These are phyloP conservation scores for Nemurella pictetii DNA, from an alignment of 2,888 invertebrate species.

Conservation along the genomic window DNA sequence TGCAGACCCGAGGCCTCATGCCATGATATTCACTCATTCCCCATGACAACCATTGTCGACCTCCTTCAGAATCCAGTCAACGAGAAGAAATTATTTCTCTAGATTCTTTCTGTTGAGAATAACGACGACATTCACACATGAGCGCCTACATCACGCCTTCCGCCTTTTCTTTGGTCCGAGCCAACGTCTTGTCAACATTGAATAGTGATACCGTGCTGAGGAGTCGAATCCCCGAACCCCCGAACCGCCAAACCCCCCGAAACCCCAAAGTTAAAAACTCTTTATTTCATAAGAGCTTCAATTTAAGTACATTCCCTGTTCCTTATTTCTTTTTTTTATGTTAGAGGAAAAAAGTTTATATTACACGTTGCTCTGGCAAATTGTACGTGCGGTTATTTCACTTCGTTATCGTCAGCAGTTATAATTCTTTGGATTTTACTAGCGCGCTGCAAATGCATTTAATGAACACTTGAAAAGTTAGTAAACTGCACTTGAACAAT, in stretches of 20 bases:
- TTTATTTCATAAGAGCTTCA: too few relatives aligned
- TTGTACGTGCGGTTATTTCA: too few relatives aligned
- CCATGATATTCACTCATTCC: conserved; percentile 1
- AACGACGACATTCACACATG: conserved; percentile 12
- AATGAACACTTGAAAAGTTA: too few relatives aligned
- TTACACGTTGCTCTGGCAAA: too few relatives aligned
- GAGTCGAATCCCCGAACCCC: neutral
- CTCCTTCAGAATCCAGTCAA: neutral
- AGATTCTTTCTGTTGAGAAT: neutral
- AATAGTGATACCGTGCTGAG: neutral
- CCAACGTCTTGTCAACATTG: neutral
- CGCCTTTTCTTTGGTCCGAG: neutral
- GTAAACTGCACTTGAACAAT: too few relatives aligned
- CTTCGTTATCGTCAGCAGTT: too few relatives aligned
- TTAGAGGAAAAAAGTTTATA: too few relatives aligned
- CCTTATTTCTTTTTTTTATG: too few relatives aligned
- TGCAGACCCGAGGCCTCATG: neutral
- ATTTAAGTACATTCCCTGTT: too few relatives aligned
- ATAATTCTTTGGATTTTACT: too few relatives aligned
- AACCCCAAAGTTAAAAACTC: too few relatives aligned
- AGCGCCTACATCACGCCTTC: neutral
- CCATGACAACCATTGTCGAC: neutral
- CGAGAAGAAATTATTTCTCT: neutral
- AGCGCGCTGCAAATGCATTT: too few relatives aligned
- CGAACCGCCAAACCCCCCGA: neutral